A percentile compares a stretch with the other conserved stretches of the same genome.
phyloP scores from a whole-genome alignment of 2,888 invertebrate genomes.

The Sinelater perroti region DNA sequence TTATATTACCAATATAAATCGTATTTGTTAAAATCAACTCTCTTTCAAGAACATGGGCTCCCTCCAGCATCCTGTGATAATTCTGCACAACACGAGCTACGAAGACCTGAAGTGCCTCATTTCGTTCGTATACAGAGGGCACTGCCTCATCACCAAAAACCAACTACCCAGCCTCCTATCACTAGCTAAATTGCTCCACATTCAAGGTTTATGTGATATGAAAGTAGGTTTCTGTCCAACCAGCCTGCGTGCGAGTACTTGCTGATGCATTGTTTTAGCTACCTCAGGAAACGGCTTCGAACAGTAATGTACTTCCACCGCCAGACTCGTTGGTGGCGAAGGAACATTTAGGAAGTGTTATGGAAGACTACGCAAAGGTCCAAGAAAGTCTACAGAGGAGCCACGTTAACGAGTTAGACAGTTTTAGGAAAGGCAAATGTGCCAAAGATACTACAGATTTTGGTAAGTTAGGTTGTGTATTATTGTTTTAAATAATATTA shows the following conservation, averaged over 20 bases:
- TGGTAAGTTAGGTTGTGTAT: conserved; percentile 1
- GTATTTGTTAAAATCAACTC: conserved; percentile 3
- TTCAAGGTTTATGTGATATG: conserved; percentile 83
- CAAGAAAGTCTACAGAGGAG: neutral
- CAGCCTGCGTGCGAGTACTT: neutral
- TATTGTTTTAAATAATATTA: too few species aligned
- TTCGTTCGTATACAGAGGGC: conserved; percentile 88
- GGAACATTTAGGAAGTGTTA: conserved; percentile 1
- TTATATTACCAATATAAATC: neutral
- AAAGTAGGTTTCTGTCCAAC: conserved; percentile 66
- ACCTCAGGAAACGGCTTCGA: conserved; percentile 11
- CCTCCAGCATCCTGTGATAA: conserved; percentile 75
- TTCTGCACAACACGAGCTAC: conserved; percentile 75
- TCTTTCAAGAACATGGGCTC: conserved; percentile 70
- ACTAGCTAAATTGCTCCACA: conserved; percentile 81
- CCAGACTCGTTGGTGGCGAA: neutral
- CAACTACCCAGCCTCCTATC: conserved; percentile 79
- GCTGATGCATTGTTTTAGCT: conserved; percentile 14
- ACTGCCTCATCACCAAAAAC: conserved; percentile 84
- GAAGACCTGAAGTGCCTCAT: conserved; percentile 79
- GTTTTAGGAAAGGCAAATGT: neutral
- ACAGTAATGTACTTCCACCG: neutral
- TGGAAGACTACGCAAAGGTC: conserved; percentile 4
- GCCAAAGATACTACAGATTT: neutral
- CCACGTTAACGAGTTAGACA: neutral